phyloP scores from a whole-genome alignment of 1,140 invertebrate genomes.

The Pseudomyrmex pallidus region DNA sequence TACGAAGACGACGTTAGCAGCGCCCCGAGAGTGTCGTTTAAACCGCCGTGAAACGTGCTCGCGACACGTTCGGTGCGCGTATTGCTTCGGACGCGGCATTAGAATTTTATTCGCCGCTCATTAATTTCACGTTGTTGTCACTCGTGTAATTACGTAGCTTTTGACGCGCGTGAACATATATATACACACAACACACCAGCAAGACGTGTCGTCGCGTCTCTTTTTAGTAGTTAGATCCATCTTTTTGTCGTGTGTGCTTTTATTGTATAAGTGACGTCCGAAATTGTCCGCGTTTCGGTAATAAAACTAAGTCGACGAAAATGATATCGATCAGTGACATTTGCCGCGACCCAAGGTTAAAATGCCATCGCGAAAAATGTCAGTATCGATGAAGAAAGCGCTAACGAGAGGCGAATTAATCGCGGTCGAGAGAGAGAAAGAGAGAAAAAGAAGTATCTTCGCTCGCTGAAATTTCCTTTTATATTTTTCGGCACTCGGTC shows the following conservation, averaged over 20 bases:
- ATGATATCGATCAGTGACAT: slow-evolving; percentile 55
- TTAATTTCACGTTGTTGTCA: background rate
- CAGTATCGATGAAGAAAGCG: slow-evolving; percentile 30
- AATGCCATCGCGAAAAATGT: slow-evolving; percentile 32
- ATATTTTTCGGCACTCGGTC: slow-evolving; percentile 60
- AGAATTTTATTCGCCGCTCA: slow-evolving; percentile 1
- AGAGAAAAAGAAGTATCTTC: slow-evolving; percentile 20
- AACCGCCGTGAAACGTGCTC: slow-evolving; percentile 39
- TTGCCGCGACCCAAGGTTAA: slow-evolving; percentile 47
- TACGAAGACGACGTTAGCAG: slow-evolving; percentile 53
- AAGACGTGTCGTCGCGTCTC: background rate
- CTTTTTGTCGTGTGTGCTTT: background rate
- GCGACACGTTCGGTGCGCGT: slow-evolving; percentile 16
- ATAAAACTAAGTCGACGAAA: slow-evolving; percentile 44
- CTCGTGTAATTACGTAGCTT: background rate
- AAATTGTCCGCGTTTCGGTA: background rate
- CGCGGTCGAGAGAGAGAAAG: slow-evolving; percentile 1
- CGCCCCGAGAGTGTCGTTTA: slow-evolving; percentile 39
- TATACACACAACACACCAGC: background rate
- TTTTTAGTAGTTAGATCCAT: background rate
- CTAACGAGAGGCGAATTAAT: slow-evolving; percentile 48
- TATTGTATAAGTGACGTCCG: slow-evolving; percentile 6
- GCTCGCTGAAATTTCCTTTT: slow-evolving; percentile 54
- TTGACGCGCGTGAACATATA: background rate
- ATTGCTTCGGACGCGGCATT: slow-evolving; percentile 1